A percentile compares a stretch with the other conserved stretches of the same genome.
Conservation (phyloP, 2,797 vertebrate species). For the Danionella dracula region DNA sequence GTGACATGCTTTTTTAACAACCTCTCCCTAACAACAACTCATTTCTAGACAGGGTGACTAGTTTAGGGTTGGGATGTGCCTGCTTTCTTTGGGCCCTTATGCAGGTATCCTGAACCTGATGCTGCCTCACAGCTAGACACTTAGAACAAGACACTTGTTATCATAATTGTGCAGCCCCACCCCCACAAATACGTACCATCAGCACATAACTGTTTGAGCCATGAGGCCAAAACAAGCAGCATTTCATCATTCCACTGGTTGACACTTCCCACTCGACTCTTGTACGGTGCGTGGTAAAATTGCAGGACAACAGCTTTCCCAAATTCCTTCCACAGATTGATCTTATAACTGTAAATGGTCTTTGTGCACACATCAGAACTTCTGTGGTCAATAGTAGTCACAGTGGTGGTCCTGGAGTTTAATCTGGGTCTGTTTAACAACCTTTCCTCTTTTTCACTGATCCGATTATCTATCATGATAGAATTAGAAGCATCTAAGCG, state of each 20-base stretch:
- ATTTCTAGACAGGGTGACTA: too few species aligned
- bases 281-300: constrained; percentile 45
- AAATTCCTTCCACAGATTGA: constrained; percentile 56
- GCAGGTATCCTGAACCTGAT: too few species aligned
- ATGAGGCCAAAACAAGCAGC: constrained; percentile 45
- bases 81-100: too few species aligned
- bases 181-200: constrained; percentile 37
- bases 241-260: constrained; percentile 55
- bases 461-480: not conserved
- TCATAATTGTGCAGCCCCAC: too few species aligned
- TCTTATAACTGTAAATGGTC: constrained; percentile 56
- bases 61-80: too few species aligned
- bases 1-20: too few species aligned
- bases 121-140: too few species aligned
- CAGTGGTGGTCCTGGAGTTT: constrained; percentile 30
- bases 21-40: too few species aligned
- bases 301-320: constrained; percentile 45
- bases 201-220: constrained; percentile 42
- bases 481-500: constrained; percentile 39
- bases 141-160: too few species aligned
- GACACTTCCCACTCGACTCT: constrained; percentile 44
- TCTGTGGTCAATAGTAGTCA: constrained; percentile 52
- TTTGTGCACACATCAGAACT: constrained; percentile 46
- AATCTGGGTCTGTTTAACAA: not conserved
- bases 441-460: not conserved